phyloP scores from a whole-genome alignment of 1,140 invertebrate species.

The Sinella curviseta region DNA sequence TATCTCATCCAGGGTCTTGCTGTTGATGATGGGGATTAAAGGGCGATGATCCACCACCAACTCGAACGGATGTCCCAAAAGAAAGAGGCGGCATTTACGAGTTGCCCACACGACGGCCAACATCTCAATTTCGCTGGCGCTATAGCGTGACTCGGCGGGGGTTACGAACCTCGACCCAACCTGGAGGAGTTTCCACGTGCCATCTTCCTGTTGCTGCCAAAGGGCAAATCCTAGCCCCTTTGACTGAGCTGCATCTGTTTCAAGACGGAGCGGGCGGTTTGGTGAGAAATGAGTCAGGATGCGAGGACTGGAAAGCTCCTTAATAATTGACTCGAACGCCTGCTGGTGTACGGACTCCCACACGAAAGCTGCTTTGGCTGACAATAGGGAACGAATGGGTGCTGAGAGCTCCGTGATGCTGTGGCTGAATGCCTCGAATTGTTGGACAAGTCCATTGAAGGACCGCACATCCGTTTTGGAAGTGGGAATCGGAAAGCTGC shows the following conservation, averaged over 20 bases:
- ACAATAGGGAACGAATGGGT: neutral
- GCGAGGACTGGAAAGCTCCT: neutral
- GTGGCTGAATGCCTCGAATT: neutral
- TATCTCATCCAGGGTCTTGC: neutral
- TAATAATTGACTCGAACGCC: neutral
- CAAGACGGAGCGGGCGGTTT: neutral
- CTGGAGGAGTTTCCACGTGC: neutral
- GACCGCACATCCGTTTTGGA: neutral
- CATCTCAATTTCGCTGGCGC: neutral
- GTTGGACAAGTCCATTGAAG: neutral
- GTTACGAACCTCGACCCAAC: neutral
- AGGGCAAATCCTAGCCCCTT: neutral
- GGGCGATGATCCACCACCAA: neutral
- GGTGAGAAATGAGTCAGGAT: neutral
- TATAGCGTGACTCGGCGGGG: neutral
- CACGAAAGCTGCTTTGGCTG: neutral
- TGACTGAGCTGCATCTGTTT: slow-evolving; percentile 11
- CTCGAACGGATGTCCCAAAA: neutral
- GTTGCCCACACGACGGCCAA: neutral
- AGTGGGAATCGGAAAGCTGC: neutral
- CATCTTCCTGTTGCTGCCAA: neutral
- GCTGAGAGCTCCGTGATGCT: neutral
- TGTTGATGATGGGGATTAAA: slow-evolving; percentile 12
- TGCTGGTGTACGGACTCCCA: neutral
- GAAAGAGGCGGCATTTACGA: slow-evolving; percentile 2